Evolutionary conservation across 2,888 invertebrate species (phyloP).

Genomic region (Disparrhopalites patrizii): DNA sequence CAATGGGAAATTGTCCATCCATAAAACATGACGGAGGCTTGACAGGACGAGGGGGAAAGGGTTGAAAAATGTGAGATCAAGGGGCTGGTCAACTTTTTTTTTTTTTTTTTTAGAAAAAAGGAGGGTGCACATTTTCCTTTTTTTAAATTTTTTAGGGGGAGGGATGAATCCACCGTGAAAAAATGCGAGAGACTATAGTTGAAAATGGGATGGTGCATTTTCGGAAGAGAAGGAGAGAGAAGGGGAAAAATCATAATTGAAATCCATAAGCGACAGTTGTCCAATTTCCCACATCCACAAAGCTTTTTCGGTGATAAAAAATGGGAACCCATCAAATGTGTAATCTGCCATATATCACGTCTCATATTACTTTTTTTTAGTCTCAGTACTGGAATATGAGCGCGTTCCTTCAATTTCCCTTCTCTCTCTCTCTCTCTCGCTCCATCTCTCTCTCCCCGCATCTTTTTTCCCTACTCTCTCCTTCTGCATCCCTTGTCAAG

Average conservation of each 20-base stretch:
- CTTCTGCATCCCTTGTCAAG: slow-evolving; percentile 15
- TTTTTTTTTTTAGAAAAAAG: too few species aligned
- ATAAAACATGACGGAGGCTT: too few species aligned
- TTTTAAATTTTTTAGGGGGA: too few species aligned
- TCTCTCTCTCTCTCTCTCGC: neutral
- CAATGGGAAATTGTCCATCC: too few species aligned
- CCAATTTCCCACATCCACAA: slow-evolving; percentile 44
- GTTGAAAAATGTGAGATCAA: too few species aligned
- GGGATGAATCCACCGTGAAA: too few species aligned
- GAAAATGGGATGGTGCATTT: too few species aligned
- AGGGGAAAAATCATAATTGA: slow-evolving; percentile 44
- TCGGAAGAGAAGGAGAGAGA: neutral
- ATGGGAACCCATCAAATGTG: slow-evolving; percentile 29
- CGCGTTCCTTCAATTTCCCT: neutral
- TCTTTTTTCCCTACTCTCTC: neutral
- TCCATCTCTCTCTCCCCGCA: neutral
- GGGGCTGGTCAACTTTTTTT: too few species aligned
- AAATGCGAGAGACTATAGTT: too few species aligned
- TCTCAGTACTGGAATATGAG: neutral
- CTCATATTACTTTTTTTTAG: slow-evolving; percentile 4
- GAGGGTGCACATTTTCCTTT: too few species aligned
- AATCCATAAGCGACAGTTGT: slow-evolving; percentile 47
- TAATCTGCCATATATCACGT: slow-evolving; percentile 27
- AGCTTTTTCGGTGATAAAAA: slow-evolving; percentile 33
- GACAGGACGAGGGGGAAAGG: too few species aligned